These are phyloP conservation scores for Meloe dianella DNA, from an alignment of 2,888 invertebrate genomes.

Conservation along the genomic window DNA sequence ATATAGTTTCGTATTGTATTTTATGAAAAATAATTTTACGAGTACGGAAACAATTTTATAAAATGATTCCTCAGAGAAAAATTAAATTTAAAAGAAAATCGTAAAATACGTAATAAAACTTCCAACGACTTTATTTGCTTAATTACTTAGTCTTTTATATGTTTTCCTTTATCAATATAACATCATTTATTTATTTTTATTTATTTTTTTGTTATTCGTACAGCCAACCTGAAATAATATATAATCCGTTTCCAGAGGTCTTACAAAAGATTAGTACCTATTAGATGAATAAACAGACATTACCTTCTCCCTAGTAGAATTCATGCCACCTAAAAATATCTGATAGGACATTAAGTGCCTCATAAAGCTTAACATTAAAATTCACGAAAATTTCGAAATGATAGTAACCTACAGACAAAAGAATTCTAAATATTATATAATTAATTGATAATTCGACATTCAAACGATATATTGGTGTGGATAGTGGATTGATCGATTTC, in stretches of 20 bases:
- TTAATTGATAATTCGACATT: slow-evolving; percentile 1
- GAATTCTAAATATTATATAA: background rate
- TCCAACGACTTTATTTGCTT: slow-evolving; percentile 45
- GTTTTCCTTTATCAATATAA: slow-evolving; percentile 41
- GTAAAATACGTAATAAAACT: slow-evolving; percentile 39
- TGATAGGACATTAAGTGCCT: slow-evolving; percentile 38
- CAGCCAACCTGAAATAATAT: slow-evolving; percentile 29
- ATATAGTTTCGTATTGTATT: slow-evolving; percentile 33
- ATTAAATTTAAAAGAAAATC: slow-evolving; percentile 39
- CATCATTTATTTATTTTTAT: slow-evolving; percentile 27
- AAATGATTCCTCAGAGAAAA: slow-evolving; percentile 40
- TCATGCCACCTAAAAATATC: slow-evolving; percentile 40
- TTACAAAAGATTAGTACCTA: slow-evolving; percentile 37
- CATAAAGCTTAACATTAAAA: slow-evolving; percentile 21
- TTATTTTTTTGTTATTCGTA: background rate
- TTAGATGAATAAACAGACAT: slow-evolving; percentile 43
- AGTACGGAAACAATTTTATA: slow-evolving; percentile 31
- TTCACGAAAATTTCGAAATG: background rate
- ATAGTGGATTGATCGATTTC: slow-evolving; percentile 2
- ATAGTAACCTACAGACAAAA: background rate
- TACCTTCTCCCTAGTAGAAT: slow-evolving; percentile 41
- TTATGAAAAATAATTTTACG: slow-evolving; percentile 17
- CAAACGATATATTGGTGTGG: background rate
- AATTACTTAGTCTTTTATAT: slow-evolving; percentile 48
- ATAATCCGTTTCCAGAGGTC: slow-evolving; percentile 38